Evolutionary conservation across 2,888 invertebrate species (phyloP), one percentile per base, ranked within the genome.

Genomic region (Pediacus dermestoides): DNA sequence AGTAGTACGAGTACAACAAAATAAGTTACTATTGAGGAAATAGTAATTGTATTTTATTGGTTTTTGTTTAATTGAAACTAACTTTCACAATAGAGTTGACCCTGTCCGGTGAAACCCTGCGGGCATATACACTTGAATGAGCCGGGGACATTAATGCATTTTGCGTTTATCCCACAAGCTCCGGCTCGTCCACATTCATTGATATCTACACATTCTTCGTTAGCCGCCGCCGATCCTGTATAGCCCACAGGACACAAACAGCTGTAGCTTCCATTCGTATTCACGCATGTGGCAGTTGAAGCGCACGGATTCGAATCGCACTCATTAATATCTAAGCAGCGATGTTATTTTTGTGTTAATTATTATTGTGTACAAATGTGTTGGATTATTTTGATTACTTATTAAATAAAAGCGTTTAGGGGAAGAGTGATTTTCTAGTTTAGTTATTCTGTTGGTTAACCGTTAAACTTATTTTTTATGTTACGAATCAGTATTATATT

Each of bases 131-230:
- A 87, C 63, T 81, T 81, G 74, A 78, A 85, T 38, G 84, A 81
- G 55, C 88, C 88, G n/a, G 81, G 81, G 34, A 82, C 77, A 70
- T 89, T 89, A 68, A 81, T 79, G 72, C 88, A 89, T 68, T 82
- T 81, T 50, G 88, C 83, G 68, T 86, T 83, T 57, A 76, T 74
- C 47, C 85, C 85, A 64, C 88, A 89, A 60, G 79, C 74, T 57
- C 76, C 76, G 48, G 74, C 63, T 52, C 74, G 70, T 42, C 76
- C 76, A 67, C 86, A 87, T 67, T 87, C 86, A 70, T 88, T 82
- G 64, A 84, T 72, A 70, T 87, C 86, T 63, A 77, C 64, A 63
- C 85, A 85, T 53, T 78, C 78, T 53, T 77, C 72, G 27, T 74
- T 69, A 34, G 46, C 43, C 4, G 68, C 63, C 32, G 66, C 60